These are phyloP conservation scores for Vandiemenella viatica DNA, from an alignment of 2,888 invertebrate genomes.

Conservation along the genomic window DNA sequence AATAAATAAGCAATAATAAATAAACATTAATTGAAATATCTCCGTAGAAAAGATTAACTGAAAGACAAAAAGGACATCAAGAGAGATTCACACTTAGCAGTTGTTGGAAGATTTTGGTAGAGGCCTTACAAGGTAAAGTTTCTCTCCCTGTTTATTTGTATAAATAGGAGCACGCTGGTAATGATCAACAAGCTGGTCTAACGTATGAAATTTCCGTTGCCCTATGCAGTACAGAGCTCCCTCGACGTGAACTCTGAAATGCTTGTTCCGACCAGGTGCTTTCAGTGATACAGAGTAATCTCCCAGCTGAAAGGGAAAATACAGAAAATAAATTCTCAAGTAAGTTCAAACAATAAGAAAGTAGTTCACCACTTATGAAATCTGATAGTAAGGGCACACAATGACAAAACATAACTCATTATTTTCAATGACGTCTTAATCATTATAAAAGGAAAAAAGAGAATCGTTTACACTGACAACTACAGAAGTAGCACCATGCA, in stretches of 20 bases:
- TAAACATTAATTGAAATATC: too few species aligned
- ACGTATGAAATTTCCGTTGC: constrained; percentile 87
- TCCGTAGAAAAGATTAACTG: too few species aligned
- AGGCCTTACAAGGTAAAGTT: constrained; percentile 88
- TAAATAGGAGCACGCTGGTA: constrained; percentile 98
- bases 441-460: too few species aligned
- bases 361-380: too few species aligned
- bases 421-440: too few species aligned
- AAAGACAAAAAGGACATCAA: background rate
- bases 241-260: constrained; percentile 95
- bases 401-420: too few species aligned
- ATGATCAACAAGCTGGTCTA: constrained; percentile 94
- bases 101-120: constrained; percentile 44
- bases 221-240: constrained; percentile 91
- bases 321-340: background rate
- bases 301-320: constrained; percentile 76
- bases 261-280: constrained; percentile 95
- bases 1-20: too few species aligned
- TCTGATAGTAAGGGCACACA: too few species aligned
- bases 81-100: constrained; percentile 9
- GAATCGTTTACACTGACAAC: too few species aligned
- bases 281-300: constrained; percentile 97
- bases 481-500: too few species aligned
- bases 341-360: background rate
- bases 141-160: constrained; percentile 94